Evolutionary conservation across 64 coral and sea anemone species (phyloP).

Genomic region (Montipora cactus): DNA sequence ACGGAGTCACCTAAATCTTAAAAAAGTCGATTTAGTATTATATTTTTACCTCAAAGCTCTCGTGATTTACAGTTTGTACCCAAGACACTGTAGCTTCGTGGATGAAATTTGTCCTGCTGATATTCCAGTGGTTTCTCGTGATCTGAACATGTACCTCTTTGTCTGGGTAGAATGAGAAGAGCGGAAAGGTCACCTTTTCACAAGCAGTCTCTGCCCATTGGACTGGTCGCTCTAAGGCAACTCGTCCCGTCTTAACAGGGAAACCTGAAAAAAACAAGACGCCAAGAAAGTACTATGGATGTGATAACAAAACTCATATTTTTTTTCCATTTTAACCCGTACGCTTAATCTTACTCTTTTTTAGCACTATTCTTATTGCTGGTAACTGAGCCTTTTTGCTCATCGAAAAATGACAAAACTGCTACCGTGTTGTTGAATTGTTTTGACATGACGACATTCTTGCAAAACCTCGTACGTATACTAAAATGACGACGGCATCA

Average conservation of each 20-base stretch:
- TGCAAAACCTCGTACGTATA: no score
- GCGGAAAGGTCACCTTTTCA: constrained; percentile 19
- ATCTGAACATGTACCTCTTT: constrained; percentile 75
- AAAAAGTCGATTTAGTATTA: not conserved
- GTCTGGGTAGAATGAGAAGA: constrained; percentile 76
- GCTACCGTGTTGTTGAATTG: no score
- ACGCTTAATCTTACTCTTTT: no score
- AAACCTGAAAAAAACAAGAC: constrained; percentile 21
- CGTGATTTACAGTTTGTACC: constrained; percentile 50
- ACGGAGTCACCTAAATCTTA: no score
- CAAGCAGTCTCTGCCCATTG: constrained; percentile 28
- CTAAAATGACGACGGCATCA: no score
- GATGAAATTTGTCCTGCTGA: constrained; percentile 8
- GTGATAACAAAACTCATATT: not conserved
- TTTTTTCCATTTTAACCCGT: not conserved
- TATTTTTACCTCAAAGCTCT: constrained; percentile 35
- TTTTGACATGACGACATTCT: no score
- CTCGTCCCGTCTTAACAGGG: constrained; percentile 48
- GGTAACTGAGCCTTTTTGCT: no score
- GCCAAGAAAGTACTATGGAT: no score
- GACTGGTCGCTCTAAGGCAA: not conserved
- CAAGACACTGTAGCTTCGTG: constrained; percentile 84
- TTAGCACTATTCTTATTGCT: no score
- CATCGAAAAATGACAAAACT: no score
- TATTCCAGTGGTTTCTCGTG: constrained; percentile 59